These are phyloP conservation scores for Brenthis daphne DNA, from an alignment of 2,888 invertebrate species.

Conservation along the genomic window DNA sequence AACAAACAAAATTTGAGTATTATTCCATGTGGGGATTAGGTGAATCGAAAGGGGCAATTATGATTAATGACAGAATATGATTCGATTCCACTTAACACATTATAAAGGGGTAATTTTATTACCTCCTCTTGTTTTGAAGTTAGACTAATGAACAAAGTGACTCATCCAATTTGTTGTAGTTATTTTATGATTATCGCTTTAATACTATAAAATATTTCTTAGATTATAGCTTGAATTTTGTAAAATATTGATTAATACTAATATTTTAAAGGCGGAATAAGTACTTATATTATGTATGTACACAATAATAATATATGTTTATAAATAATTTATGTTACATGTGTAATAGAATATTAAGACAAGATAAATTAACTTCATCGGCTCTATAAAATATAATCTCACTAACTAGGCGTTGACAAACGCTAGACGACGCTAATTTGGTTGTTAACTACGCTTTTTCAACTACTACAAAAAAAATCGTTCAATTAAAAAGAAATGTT, in stretches of 20 bases:
- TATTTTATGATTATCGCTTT: conserved; percentile 29
- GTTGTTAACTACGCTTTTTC: too few relatives aligned
- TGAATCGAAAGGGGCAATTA: conserved; percentile 63
- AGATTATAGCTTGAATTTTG: not conserved
- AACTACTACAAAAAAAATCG: too few relatives aligned
- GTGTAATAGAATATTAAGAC: too few relatives aligned
- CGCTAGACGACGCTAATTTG: too few relatives aligned
- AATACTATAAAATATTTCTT: conserved; percentile 25
- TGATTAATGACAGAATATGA: conserved; percentile 79
- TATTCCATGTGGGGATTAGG: conserved; percentile 41
- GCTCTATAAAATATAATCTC: too few relatives aligned
- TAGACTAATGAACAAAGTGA: conserved; percentile 76
- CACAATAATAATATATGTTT: too few relatives aligned
- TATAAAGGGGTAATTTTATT: conserved; percentile 79
- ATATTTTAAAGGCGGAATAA: too few relatives aligned
- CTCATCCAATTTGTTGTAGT: conserved; percentile 62
- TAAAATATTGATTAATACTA: not conserved
- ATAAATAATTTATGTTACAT: too few relatives aligned
- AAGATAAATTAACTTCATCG: too few relatives aligned
- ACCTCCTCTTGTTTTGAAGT: conserved; percentile 71
- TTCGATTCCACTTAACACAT: conserved; percentile 79
- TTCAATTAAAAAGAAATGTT: too few relatives aligned
- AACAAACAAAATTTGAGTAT: conserved; percentile 38
- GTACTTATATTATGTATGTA: too few relatives aligned
- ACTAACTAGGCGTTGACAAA: too few relatives aligned